Evolutionary conservation across 2,797 vertebrate genomes (phyloP).

Genomic region (Pempheris klunzingeri): DNA sequence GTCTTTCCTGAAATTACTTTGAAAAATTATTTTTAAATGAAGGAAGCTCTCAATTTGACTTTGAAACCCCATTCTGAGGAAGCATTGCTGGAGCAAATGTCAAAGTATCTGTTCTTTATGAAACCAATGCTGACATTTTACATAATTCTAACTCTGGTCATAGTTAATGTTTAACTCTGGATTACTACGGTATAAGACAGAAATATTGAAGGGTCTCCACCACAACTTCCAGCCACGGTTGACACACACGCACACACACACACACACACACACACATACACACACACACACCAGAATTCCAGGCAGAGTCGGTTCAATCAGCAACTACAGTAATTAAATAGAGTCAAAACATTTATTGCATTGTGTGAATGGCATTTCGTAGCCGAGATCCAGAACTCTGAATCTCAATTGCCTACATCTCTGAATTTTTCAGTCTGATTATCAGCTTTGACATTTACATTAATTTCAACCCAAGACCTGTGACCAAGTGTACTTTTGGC

Average conservation of each 20-base stretch:
- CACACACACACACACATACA: too few relatives aligned
- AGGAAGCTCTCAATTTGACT: constrained; percentile 55
- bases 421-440: background rate
- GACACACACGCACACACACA: background rate
- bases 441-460: constrained; percentile 1
- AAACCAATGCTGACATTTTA: constrained; percentile 35
- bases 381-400: background rate
- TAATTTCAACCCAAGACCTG: background rate
- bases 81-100: constrained; percentile 42
- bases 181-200: background rate
- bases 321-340: background rate
- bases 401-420: background rate
- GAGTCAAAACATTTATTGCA: background rate
- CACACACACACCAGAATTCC: background rate
- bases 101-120: constrained; percentile 37
- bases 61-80: constrained; percentile 61
- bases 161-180: constrained; percentile 9
- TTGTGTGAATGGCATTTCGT: constrained; percentile 4
- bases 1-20: constrained; percentile 52
- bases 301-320: constrained; percentile 1
- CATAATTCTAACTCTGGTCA: background rate
- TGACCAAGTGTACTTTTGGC: background rate
- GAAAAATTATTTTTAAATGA: too few relatives aligned
- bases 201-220: background rate
- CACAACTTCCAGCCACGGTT: background rate